Conservation (phyloP, 2,113 vertebrate genomes). For the Hepsetus odoe region DNA sequence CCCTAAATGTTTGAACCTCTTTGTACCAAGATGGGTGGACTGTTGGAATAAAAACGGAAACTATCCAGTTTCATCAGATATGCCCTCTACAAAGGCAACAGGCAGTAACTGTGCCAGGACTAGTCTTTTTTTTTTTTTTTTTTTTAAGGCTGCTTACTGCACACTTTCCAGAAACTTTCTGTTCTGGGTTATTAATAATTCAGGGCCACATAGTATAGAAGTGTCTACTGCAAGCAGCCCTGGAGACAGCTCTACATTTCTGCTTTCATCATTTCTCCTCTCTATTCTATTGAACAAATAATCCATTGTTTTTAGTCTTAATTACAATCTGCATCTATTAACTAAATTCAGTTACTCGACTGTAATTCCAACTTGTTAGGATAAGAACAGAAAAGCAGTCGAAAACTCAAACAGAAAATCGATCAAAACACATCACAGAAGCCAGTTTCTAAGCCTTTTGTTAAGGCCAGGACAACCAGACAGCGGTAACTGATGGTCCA, state of each 20-base stretch:
- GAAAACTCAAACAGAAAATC: no score
- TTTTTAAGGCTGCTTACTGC: neutral
- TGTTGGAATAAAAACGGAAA: no score
- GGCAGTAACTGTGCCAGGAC: neutral
- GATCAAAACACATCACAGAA: no score
- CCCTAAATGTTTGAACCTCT: no score
- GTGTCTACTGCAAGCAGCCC: neutral
- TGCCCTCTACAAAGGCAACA: neutral
- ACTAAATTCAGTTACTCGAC: neutral
- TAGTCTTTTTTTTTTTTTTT: neutral
- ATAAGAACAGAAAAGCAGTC: neutral
- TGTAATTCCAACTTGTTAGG: neutral
- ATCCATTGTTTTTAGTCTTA: neutral
- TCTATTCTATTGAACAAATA: neutral
- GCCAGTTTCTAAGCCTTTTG: no score
- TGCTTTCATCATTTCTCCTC: neutral
- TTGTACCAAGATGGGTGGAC: no score
- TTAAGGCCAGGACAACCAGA: no score
- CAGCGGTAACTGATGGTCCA: no score
- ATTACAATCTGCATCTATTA: no score
- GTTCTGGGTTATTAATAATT: conserved; percentile 38
- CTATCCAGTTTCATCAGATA: neutral
- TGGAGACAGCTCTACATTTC: neutral
- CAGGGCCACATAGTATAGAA: conserved; percentile 12
- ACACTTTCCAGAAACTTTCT: conserved; percentile 5